These are phyloP conservation scores for Drosophila subobscura DNA, from an alignment of 1,140 invertebrate genomes.

Conservation along the genomic window DNA sequence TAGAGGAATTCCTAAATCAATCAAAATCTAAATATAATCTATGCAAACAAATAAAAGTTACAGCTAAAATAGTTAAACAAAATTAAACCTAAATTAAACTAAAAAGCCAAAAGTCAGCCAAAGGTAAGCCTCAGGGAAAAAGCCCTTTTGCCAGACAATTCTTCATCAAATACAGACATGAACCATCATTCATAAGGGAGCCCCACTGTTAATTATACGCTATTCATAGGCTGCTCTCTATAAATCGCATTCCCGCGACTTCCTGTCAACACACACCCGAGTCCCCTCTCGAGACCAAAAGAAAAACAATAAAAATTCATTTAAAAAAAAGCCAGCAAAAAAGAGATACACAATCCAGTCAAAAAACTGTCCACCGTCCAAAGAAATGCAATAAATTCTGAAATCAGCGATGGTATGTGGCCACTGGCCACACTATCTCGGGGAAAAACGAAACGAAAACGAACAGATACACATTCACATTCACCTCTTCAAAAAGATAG, in stretches of 20 bases:
- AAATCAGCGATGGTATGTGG: conserved; percentile 69
- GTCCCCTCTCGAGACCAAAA: background rate
- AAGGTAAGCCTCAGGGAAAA: conserved; percentile 49
- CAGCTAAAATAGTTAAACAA: conserved; percentile 34
- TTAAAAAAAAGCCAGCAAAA: conserved; percentile 23
- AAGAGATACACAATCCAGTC: conserved; percentile 42
- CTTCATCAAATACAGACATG: background rate
- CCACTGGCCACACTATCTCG: conserved; percentile 16
- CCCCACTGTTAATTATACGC: conserved; percentile 41
- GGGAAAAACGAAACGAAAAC: background rate
- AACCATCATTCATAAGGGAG: conserved; percentile 12
- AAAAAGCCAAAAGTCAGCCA: conserved; percentile 4
- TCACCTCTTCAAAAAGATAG: no score
- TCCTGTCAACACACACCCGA: conserved; percentile 67
- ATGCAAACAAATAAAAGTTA: conserved; percentile 20
- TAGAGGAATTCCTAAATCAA: conserved; percentile 75
- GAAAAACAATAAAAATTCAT: conserved; percentile 50
- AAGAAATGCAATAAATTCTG: conserved; percentile 78
- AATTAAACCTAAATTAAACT: conserved; percentile 19
- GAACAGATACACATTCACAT: conserved; percentile 10
- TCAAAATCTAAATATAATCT: conserved; percentile 43
- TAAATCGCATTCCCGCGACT: conserved; percentile 71
- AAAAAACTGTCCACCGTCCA: conserved; percentile 59
- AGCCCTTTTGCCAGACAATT: background rate
- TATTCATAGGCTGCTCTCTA: conserved; percentile 56